Conservation (phyloP, 2,113 vertebrate species). For the Anhinga anhinga region DNA sequence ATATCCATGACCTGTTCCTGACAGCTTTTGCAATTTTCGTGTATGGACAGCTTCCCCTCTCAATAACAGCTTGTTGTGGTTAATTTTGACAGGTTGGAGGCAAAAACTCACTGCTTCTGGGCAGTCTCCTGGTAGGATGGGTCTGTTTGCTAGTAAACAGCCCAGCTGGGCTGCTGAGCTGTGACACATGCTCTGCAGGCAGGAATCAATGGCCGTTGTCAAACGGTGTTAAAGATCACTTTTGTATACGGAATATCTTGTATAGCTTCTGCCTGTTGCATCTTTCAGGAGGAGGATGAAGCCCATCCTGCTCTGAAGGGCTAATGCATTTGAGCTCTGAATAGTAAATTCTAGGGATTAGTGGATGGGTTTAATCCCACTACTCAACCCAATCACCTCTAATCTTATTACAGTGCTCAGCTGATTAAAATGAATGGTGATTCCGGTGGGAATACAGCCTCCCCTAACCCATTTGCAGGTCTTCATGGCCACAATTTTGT, state of each 20-base stretch:
- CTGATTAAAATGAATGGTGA: constrained; percentile 58
- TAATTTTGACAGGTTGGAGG: background rate
- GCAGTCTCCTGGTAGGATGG: background rate
- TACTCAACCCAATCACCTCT: constrained; percentile 48
- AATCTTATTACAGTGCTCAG: constrained; percentile 62
- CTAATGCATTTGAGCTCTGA: constrained; percentile 35
- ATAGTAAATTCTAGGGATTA: constrained; percentile 60
- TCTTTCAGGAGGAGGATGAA: background rate
- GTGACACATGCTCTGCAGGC: background rate
- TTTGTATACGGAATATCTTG: background rate
- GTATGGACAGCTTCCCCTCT: background rate
- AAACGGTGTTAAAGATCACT: background rate
- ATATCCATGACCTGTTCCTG: background rate
- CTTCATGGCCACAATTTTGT: background rate
- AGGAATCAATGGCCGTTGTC: background rate
- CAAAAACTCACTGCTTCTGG: background rate
- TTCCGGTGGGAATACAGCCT: constrained; percentile 26
- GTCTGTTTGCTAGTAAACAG: background rate
- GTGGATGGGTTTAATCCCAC: constrained; percentile 50
- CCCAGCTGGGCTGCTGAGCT: background rate
- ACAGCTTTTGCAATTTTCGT: background rate
- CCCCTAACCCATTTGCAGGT: background rate
- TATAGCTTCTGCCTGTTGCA: background rate
- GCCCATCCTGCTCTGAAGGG: constrained; percentile 11
- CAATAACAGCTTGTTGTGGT: background rate